phyloP scores from a whole-genome alignment of 2,113 vertebrate species.

The Sturnira hondurensis region DNA sequence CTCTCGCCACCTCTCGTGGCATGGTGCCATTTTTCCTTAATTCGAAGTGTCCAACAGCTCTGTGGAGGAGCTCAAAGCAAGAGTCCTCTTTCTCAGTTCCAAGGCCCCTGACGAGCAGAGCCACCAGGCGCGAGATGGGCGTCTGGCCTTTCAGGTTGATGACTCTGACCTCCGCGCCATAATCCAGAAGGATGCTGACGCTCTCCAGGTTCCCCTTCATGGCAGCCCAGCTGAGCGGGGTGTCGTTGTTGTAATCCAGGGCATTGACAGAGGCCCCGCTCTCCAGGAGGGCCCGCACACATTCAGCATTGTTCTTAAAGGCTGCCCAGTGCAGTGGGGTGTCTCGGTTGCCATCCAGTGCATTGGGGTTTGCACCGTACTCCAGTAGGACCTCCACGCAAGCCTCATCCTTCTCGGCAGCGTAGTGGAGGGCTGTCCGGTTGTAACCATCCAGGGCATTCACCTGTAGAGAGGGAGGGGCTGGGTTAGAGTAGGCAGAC shows the following conservation, averaged over 20 bases:
- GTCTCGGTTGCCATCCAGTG: conserved; percentile 94
- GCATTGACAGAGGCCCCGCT: conserved; percentile 90
- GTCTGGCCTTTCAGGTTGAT: conserved; percentile 95
- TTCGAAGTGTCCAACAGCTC: conserved; percentile 88
- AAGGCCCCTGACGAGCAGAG: conserved; percentile 90
- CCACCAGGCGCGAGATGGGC: conserved; percentile 90
- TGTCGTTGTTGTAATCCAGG: conserved; percentile 94
- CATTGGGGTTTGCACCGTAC: conserved; percentile 91
- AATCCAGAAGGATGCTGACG: conserved; percentile 91
- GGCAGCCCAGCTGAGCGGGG: conserved; percentile 96
- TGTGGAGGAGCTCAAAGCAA: conserved; percentile 91
- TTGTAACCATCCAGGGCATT: conserved; percentile 97
- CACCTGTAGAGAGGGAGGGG: conserved; percentile 81
- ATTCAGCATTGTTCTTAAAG: conserved; percentile 95
- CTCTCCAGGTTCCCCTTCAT: conserved; percentile 98
- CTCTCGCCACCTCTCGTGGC: conserved; percentile 90
- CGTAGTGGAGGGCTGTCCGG: conserved; percentile 95
- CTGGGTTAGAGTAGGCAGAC: neutral
- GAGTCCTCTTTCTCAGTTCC: conserved; percentile 93
- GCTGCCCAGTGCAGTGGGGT: conserved; percentile 97
- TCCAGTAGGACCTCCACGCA: conserved; percentile 95
- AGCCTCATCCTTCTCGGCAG: conserved; percentile 93
- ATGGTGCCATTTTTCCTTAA: conserved; percentile 88
- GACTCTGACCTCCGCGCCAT: conserved; percentile 91
- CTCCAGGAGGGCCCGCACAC: conserved; percentile 90